Evolutionary conservation across 2,797 vertebrate genomes (phyloP).

Genomic region (Acipenser ruthenus): DNA sequence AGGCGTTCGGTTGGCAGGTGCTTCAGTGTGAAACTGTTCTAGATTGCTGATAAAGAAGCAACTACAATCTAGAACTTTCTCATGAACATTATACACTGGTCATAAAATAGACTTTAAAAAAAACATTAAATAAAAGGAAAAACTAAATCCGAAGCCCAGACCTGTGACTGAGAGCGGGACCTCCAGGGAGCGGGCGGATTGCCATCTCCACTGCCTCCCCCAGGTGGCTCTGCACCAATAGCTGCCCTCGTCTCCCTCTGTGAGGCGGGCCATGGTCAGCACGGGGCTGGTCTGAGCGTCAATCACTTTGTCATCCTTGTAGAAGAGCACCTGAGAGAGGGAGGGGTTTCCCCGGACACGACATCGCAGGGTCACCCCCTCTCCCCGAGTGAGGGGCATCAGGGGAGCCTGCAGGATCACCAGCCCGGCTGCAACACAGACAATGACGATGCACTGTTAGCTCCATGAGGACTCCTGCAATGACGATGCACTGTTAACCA

Average conservation of each 20-base stretch:
- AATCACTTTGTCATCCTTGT: neutral
- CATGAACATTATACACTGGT: no score
- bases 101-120: no score
- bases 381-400: neutral
- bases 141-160: neutral
- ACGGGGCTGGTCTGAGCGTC: neutral
- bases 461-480: no score
- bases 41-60: no score
- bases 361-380: neutral
- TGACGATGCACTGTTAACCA: no score
- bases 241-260: neutral
- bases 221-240: neutral
- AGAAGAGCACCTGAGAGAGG: neutral
- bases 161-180: neutral
- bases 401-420: conserved; percentile 1
- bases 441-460: neutral
- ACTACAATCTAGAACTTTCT: no score
- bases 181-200: neutral
- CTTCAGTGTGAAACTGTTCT: no score
- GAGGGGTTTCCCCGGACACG: neutral
- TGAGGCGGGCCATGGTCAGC: neutral
- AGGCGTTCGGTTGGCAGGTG: no score
- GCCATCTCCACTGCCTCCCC: neutral
- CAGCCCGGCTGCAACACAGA: neutral
- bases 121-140: no score